These are phyloP conservation scores for Thymelicus sylvestris DNA, from an alignment of 2,888 invertebrate species.

Conservation along the genomic window DNA sequence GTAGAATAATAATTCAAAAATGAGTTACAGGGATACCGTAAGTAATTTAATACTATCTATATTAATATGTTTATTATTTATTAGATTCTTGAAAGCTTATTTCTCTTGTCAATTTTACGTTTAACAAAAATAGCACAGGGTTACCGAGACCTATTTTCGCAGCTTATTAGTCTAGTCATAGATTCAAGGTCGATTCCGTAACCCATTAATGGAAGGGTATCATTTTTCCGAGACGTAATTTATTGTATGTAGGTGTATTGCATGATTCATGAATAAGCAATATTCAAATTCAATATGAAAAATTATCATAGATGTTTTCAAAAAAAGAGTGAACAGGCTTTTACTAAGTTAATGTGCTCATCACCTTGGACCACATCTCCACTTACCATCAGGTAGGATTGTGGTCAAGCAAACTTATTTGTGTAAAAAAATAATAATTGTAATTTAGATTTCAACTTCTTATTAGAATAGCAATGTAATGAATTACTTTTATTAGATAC, in stretches of 20 bases:
- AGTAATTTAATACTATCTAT: constrained; percentile 49
- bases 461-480: no score
- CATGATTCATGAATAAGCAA: constrained; percentile 11
- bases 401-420: no score
- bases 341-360: no score
- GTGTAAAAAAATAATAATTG: no score
- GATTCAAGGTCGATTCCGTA: constrained; percentile 63
- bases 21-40: constrained; percentile 76
- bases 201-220: constrained; percentile 55
- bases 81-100: neutral
- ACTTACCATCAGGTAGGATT: no score
- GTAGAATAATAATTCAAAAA: constrained; percentile 46
- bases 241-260: constrained; percentile 29
- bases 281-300: neutral
- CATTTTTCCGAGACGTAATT: constrained; percentile 55
- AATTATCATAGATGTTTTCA: no score
- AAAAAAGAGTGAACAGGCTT: no score
- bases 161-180: constrained; percentile 66
- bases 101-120: constrained; percentile 2
- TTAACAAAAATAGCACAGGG: constrained; percentile 50
- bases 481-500: neutral
- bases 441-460: no score
- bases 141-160: constrained; percentile 62
- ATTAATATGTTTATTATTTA: neutral
- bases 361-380: no score